Conservation (phyloP, 2,113 vertebrate species). For the Proterorhinus semilunaris region DNA sequence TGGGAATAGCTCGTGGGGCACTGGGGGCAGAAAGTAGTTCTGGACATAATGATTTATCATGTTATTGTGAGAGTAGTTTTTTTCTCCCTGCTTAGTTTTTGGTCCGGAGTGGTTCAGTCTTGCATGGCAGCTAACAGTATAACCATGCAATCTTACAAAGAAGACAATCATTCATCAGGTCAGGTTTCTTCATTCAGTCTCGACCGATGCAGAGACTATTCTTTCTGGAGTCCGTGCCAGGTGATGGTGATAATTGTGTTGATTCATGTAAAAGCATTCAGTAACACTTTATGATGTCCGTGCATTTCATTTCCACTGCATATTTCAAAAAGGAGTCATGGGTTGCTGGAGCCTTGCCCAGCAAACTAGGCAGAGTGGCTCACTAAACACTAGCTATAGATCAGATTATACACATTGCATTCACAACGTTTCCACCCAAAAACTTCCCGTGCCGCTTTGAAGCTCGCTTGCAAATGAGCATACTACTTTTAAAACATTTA, state of each 20-base stretch:
- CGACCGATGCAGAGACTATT: too few species aligned
- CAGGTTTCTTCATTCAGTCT: too few species aligned
- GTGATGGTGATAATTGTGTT: too few species aligned
- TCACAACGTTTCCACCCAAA: not conserved
- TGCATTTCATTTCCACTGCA: too few species aligned
- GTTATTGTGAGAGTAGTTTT: not conserved
- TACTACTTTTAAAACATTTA: constrained; percentile 7
- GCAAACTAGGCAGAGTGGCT: too few species aligned
- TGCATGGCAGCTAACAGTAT: not conserved
- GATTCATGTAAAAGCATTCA: too few species aligned
- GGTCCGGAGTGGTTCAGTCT: not conserved
- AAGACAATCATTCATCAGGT: too few species aligned
- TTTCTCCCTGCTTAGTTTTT: not conserved
- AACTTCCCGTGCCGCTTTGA: not conserved
- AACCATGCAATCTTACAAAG: not conserved
- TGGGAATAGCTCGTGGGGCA: constrained; percentile 32
- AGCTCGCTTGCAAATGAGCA: not conserved
- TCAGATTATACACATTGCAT: not conserved
- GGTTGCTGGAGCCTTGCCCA: too few species aligned
- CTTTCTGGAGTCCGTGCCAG: too few species aligned
- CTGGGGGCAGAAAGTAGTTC: constrained; percentile 8
- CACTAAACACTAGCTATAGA: too few species aligned
- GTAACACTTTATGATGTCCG: too few species aligned
- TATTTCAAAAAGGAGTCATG: too few species aligned
- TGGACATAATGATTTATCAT: constrained; percentile 16